Evolutionary conservation across 2,888 invertebrate genomes (phyloP), one percentile per base, ranked within the genome.

Genomic region (Leucophenga maculata): DNA sequence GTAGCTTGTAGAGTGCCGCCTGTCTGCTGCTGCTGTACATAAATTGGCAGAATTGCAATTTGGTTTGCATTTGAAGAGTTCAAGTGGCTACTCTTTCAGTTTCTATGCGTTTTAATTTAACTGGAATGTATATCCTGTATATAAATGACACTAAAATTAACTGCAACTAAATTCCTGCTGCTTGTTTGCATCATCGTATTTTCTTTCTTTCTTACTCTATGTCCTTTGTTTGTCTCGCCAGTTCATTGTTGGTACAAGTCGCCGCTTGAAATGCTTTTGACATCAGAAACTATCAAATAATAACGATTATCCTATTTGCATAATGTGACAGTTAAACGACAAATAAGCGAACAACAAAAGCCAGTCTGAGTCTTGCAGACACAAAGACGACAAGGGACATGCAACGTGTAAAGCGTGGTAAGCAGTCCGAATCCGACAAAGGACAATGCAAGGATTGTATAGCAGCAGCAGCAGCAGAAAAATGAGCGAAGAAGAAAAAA

Each of bases 211-310:
- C 18, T 18, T 16, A 1, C 18, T 4, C 18, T 54, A 20, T 50
- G 14, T 67, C 6, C 66, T 31, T 54, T 32, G 16, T 46, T 59
- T 6, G 4, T 31, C n/a, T n/a, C 46, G 57, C 48, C 44, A 55
- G 16, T 57, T 55, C 16, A 3, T 44, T 46, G 44, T 22, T 67
- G 22, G 32, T 39, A 32, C 32, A 69, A 72, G 73, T 74, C 50
- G 31, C n/a, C 66, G 50, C 48, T 74, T 72, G 69, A 72, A 74
- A 75, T 74, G 78, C 75, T 78, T 79, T 78, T 79, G 84, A 84
- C 83, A 84, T 78, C 78, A 76, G 79, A 82, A 82, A 83, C 82
- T 79, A 80, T 80, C 82, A 80, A 83, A 83, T 83, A 83, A 82
- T 82, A 78, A 80, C 77, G 81, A 80, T 80, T 82, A 82, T 82